Evolutionary conservation across 2,797 vertebrate species (phyloP).

Genomic region (Discoglossus pictus): DNA sequence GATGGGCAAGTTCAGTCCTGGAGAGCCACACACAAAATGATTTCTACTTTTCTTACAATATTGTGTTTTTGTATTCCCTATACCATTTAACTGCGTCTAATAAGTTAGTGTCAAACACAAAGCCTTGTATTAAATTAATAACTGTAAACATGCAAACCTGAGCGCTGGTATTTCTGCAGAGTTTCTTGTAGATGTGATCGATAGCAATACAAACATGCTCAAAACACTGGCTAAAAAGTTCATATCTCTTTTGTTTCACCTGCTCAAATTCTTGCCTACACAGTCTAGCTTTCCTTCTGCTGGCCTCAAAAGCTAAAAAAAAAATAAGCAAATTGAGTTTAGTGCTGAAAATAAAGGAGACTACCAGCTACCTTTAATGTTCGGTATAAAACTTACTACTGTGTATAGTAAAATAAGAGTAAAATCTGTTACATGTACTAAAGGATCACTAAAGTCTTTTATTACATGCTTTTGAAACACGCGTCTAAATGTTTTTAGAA

Average conservation of each 20-base stretch:
- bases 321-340: constrained; percentile 39
- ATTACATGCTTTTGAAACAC: too few species aligned
- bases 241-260: constrained; percentile 79
- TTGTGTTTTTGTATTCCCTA: too few species aligned
- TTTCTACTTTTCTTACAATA: too few species aligned
- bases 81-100: too few species aligned
- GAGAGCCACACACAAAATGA: too few species aligned
- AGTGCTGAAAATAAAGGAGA: background rate
- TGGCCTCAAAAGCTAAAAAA: constrained; percentile 82
- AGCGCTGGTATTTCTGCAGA: constrained; percentile 87
- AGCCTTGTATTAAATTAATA: background rate
- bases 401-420: too few species aligned
- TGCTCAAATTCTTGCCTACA: constrained; percentile 83
- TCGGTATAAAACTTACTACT: too few species aligned
- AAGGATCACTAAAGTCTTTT: too few species aligned
- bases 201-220: constrained; percentile 84
- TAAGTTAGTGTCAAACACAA: background rate
- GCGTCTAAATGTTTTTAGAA: too few species aligned
- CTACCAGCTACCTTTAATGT: too few species aligned
- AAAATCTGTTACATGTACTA: too few species aligned
- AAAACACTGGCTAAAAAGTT: constrained; percentile 85
- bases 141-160: constrained; percentile 73
- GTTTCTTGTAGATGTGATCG: constrained; percentile 91
- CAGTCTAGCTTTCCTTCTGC: constrained; percentile 74
- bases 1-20: too few species aligned